Conservation (phyloP, 2,113 vertebrate species). For the Acrocephalus kingi region DNA sequence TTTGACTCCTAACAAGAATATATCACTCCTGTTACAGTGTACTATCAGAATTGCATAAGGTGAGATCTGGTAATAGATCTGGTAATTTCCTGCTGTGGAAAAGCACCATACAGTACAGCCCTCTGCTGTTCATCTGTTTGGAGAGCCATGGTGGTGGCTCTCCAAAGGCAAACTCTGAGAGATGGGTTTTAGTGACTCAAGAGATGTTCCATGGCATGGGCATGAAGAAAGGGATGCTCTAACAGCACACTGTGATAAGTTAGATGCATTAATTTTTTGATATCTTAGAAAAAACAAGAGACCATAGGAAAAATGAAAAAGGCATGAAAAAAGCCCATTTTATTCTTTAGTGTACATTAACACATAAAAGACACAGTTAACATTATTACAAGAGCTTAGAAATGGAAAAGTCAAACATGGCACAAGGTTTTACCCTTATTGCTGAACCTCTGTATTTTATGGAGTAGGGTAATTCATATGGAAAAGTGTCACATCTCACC, state of each 20-base stretch:
- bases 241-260: not conserved
- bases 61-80: not conserved
- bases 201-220: not conserved
- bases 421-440: not conserved
- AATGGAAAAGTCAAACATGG: not conserved
- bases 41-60: accelerated
- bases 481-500: not conserved
- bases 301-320: not conserved
- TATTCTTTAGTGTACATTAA: not conserved
- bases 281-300: not conserved
- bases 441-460: not conserved
- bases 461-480: not conserved
- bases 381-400: not conserved
- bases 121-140: not conserved
- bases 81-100: not conserved
- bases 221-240: not conserved
- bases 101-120: not conserved
- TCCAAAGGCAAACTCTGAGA: not conserved
- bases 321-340: not conserved
- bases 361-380: not conserved
- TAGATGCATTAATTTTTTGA: not conserved
- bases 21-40: not conserved
- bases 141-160: not conserved
- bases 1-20: not conserved
- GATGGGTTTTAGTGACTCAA: not conserved